phyloP scores from a whole-genome alignment of 1,140 invertebrate genomes.

The Pachypeltis micranthus region DNA sequence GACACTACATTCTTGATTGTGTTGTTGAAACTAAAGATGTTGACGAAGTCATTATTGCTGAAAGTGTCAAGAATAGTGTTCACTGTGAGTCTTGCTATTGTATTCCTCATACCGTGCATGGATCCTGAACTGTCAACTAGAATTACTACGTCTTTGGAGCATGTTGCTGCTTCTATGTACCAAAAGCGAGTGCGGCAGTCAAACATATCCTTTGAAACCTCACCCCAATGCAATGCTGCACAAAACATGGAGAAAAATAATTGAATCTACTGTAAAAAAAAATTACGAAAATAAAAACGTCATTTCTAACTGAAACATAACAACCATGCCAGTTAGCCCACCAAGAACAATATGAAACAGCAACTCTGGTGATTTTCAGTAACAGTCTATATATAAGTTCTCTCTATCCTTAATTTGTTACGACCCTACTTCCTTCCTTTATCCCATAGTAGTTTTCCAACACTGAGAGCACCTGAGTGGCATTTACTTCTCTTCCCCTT shows the following conservation, averaged over 20 bases:
- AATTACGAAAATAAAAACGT: too few relatives aligned
- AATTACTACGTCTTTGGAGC: slow-evolving; percentile 94
- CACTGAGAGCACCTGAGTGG: too few relatives aligned
- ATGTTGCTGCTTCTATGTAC: slow-evolving; percentile 95
- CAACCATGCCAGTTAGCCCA: too few relatives aligned
- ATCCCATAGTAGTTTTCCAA: too few relatives aligned
- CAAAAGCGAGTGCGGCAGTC: slow-evolving; percentile 78
- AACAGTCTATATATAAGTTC: too few relatives aligned
- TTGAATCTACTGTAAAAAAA: too few relatives aligned
- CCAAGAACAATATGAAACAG: too few relatives aligned
- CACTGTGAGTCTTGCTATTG: slow-evolving; percentile 70
- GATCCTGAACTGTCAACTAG: slow-evolving; percentile 92
- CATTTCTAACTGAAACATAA: too few relatives aligned
- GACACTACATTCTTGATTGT: slow-evolving; percentile 51
- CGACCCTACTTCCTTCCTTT: too few relatives aligned
- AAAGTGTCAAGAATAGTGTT: slow-evolving; percentile 83
- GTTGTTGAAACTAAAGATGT: slow-evolving; percentile 69
- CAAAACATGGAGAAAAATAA: not conserved
- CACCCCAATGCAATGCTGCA: slow-evolving; percentile 41
- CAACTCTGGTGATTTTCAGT: too few relatives aligned
- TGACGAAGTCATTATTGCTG: slow-evolving; percentile 95
- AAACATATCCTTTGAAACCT: slow-evolving; percentile 51
- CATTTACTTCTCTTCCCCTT: too few relatives aligned
- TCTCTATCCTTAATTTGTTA: too few relatives aligned
- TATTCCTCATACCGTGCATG: slow-evolving; percentile 78